Evolutionary conservation across 2,113 vertebrate species (phyloP).

Genomic region (Tragelaphus scriptus): DNA sequence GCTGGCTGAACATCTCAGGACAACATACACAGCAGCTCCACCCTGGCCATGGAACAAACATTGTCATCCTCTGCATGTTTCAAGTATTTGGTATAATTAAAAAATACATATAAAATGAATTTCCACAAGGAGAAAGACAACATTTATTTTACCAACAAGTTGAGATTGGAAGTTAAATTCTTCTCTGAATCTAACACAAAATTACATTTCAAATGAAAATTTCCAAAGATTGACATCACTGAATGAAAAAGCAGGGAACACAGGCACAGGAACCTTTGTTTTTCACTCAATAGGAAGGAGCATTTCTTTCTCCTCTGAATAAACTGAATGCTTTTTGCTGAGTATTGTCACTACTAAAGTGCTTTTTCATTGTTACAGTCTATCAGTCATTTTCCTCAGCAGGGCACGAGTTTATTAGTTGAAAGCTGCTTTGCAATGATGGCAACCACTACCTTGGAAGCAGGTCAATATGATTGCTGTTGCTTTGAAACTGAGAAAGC

Average conservation of each 20-base stretch:
- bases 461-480: neutral
- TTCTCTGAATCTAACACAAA: neutral
- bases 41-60: too few relatives aligned
- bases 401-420: neutral
- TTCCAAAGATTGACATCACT: neutral
- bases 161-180: neutral
- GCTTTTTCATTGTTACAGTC: neutral
- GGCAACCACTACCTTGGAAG: neutral
- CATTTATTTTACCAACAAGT: neutral
- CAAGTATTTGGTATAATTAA: neutral
- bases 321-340: neutral
- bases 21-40: neutral
- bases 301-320: neutral
- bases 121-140: neutral
- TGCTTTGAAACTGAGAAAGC: neutral
- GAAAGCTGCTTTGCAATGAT: neutral
- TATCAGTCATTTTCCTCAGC: neutral
- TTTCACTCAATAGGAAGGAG: neutral
- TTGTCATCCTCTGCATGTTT: neutral
- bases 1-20: neutral
- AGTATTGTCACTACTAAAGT: neutral
- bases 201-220: conserved; percentile 16
- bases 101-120: neutral
- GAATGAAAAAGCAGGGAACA: neutral
- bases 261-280: neutral